These are phyloP conservation scores for Shinisaurus crocodilurus DNA, from an alignment of 2,113 vertebrate genomes.

Conservation along the genomic window DNA sequence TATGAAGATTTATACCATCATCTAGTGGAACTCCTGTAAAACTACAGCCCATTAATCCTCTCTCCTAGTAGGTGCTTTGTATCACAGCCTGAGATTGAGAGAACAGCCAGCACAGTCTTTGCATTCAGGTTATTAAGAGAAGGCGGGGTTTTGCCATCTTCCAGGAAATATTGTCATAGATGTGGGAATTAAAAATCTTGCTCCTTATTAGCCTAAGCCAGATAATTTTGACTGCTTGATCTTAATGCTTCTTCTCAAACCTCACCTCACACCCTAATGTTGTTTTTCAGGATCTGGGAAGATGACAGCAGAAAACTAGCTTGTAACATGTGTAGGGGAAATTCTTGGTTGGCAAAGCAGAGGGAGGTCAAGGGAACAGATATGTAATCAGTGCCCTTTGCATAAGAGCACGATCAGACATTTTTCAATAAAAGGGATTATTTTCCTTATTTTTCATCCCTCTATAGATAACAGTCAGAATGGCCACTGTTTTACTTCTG, in stretches of 20 bases:
- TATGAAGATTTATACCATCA: slow-evolving; percentile 79
- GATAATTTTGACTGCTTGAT: neutral
- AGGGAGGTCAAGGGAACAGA: slow-evolving; percentile 30
- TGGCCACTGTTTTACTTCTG: slow-evolving; percentile 20
- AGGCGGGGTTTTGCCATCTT: slow-evolving; percentile 54
- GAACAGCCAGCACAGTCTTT: slow-evolving; percentile 41
- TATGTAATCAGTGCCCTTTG: neutral
- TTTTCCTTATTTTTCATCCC: slow-evolving; percentile 47
- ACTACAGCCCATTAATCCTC: slow-evolving; percentile 59
- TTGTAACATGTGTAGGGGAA: neutral
- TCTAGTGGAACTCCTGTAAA: slow-evolving; percentile 74
- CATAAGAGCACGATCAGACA: slow-evolving; percentile 1
- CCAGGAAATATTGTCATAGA: slow-evolving; percentile 47
- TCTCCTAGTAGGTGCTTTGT: slow-evolving; percentile 32
- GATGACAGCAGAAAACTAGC: slow-evolving; percentile 22
- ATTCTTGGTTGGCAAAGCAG: slow-evolving; percentile 14
- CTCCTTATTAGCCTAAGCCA: slow-evolving; percentile 43
- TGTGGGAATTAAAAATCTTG: slow-evolving; percentile 45
- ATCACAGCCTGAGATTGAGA: slow-evolving; percentile 28
- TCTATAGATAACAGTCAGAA: neutral
- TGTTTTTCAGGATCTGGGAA: slow-evolving; percentile 48
- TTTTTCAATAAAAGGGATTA: slow-evolving; percentile 23
- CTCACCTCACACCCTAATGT: slow-evolving; percentile 5
- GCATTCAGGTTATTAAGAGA: slow-evolving; percentile 61
- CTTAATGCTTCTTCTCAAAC: slow-evolving; percentile 14